Percentiles rank a stretch among this genome's conserved stretches.
Evolutionary conservation across 64 coral and sea anemone species (phyloP).

Genomic region (Stichodactyla mertensii): DNA sequence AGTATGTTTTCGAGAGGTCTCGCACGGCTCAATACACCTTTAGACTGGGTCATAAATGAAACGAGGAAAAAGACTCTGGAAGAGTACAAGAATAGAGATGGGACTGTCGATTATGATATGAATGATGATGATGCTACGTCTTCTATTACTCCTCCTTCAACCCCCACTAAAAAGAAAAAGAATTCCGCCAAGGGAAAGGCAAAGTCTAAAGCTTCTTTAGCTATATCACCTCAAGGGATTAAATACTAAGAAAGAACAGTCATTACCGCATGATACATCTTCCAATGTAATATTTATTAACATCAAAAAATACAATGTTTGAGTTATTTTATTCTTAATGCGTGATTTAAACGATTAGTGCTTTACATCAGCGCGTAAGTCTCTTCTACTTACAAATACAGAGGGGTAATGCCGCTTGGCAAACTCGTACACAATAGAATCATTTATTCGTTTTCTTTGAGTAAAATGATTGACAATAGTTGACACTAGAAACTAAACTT

Average conservation of each 20-base stretch:
- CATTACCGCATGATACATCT: not conserved
- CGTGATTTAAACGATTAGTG: not conserved
- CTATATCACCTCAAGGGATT: not conserved
- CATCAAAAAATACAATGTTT: not conserved
- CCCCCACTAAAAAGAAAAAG: constrained; percentile 1
- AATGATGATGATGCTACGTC: not conserved
- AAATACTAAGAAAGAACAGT: not conserved
- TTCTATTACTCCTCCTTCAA: not conserved
- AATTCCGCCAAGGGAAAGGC: not conserved
- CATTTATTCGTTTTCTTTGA: constrained; percentile 19
- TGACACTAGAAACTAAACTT: too few species aligned
- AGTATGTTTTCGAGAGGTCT: constrained; percentile 3
- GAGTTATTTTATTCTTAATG: not conserved
- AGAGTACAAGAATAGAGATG: not conserved
- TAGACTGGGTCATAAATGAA: constrained; percentile 29
- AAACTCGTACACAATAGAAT: constrained; percentile 6
- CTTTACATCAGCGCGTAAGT: not conserved
- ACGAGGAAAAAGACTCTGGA: not conserved
- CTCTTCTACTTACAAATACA: not conserved
- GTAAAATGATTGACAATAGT: constrained; percentile 6
- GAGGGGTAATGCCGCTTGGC: not conserved
- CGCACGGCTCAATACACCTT: constrained; percentile 23
- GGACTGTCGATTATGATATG: not conserved
- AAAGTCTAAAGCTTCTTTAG: not conserved
- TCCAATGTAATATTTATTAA: not conserved